These are phyloP conservation scores for Caenorhabditis sp. DNA, from an alignment of 2,888 invertebrate genomes.

Conservation along the genomic window DNA sequence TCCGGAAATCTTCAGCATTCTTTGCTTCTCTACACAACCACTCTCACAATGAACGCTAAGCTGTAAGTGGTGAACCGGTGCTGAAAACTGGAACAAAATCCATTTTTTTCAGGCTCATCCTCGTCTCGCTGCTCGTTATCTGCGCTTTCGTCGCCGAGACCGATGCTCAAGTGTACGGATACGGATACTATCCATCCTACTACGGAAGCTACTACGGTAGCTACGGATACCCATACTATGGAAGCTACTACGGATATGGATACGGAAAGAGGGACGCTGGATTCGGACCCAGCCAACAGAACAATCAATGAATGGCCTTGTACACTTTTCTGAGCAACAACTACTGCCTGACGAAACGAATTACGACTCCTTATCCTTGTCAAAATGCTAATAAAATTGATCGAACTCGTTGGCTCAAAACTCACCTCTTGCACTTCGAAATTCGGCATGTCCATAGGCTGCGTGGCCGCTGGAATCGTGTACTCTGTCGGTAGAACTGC, in stretches of 20 bases:
- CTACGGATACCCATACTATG: conserved; percentile 50
- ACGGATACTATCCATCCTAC: conserved; percentile 43
- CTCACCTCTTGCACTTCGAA: conserved; percentile 32
- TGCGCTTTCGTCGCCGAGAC: conserved; percentile 51
- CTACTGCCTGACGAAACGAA: conserved; percentile 34
- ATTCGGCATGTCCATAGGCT: conserved; percentile 25
- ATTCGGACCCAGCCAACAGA: conserved; percentile 43
- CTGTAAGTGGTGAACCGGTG: conserved; percentile 35
- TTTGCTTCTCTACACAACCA: conserved; percentile 4
- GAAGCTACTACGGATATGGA: conserved; percentile 51
- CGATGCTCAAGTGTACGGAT: conserved; percentile 54
- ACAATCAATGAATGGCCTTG: conserved; percentile 31
- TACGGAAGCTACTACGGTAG: conserved; percentile 50
- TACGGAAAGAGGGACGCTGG: conserved; percentile 58
- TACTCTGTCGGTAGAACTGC: conserved; percentile 43
- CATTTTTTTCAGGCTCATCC: conserved; percentile 39
- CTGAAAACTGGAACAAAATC: background rate
- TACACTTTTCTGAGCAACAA: background rate
- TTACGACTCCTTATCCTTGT: conserved; percentile 31
- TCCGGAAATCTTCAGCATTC: conserved; percentile 20
- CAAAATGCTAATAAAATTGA: conserved; percentile 15
- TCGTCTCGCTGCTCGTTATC: conserved; percentile 55
- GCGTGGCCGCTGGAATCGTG: conserved; percentile 25
- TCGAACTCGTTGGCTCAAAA: no score
- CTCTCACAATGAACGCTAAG: conserved; percentile 43